Conservation (phyloP, 2,797 vertebrate genomes). For the Vipera latastei region DNA sequence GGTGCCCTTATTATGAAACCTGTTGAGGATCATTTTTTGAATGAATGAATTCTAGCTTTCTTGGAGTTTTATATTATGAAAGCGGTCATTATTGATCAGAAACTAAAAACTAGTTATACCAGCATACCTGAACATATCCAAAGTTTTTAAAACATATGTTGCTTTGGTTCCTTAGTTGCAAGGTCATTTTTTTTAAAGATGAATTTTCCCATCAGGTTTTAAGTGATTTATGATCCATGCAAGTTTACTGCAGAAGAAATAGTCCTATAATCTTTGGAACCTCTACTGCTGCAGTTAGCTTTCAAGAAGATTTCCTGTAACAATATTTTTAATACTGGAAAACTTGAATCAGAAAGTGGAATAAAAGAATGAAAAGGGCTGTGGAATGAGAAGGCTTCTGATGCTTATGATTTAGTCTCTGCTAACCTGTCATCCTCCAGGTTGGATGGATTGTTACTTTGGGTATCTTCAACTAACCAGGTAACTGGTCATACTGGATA, state of each 20-base stretch:
- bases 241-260: slow-evolving; percentile 9
- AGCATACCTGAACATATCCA: background rate
- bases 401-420: background rate
- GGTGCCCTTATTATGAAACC: background rate
- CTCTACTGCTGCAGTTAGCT: background rate
- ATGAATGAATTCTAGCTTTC: background rate
- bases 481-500: background rate
- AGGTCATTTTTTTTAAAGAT: slow-evolving; percentile 12
- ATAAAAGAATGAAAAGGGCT: background rate
- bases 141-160: background rate
- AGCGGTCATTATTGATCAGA: slow-evolving; percentile 4
- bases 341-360: background rate
- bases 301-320: background rate
- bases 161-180: slow-evolving; percentile 12
- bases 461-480: background rate
- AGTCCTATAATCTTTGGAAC: background rate
- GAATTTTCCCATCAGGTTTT: slow-evolving; percentile 8
- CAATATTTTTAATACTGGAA: background rate
- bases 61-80: slow-evolving; percentile 10
- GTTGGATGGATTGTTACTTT: too few relatives aligned
- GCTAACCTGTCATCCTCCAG: background rate
- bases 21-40: background rate
- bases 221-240: slow-evolving; percentile 28
- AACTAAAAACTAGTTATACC: background rate
- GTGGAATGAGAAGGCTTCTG: background rate